Base-by-base conservation (phyloP, 2,888 invertebrate genomes). In the Melanophora roralis region DNA sequence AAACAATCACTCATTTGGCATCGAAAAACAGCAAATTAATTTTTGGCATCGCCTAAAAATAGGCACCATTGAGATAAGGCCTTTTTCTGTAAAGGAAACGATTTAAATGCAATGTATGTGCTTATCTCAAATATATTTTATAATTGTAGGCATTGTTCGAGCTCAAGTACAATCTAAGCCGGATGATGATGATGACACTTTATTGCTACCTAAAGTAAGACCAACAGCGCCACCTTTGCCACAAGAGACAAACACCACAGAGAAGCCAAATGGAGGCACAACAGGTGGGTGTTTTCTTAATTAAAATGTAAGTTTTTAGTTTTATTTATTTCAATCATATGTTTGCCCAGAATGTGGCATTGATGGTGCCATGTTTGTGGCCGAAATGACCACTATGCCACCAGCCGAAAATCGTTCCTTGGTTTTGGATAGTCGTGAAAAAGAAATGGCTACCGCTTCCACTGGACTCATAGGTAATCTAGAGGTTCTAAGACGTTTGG, bases 401-500 rank as follows among this genome's bases (percentile, higher is more conserved):
- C 90, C 82, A 74, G 74, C 88, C 88, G 82, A 89, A 89, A 84
- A 88, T 88, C 82, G 89, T 82, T 85, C 85, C 0, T 73, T 83
- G 7, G 59, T 82, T 8, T 19, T 82, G 57, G 87, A 86, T 64
- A 84, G 83, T 0, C 88, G 83, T 0, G 88, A 85, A 81, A 88
- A 87, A 57, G 87, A 88, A 38, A 65, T 88, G 82, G 88, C 88
- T 51, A 88, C 88, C 8, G 89, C 89, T 8, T 88, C 88, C 1
- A 88, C 88, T 0, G 88, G 89, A 3, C 82, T 88, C 38, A 88
- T 88, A 62, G 89, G 93, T 68, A 94, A 94, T 82, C 92, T 93
- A 86, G 94, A 95, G 80, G 91, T 96, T 2, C 90, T 95, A 53
- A 93, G 95, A 40, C 93, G 95, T 57, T 91, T 95, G 7, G 94